Conservation (phyloP, 2,888 invertebrate species). For the Aethes cnicana region DNA sequence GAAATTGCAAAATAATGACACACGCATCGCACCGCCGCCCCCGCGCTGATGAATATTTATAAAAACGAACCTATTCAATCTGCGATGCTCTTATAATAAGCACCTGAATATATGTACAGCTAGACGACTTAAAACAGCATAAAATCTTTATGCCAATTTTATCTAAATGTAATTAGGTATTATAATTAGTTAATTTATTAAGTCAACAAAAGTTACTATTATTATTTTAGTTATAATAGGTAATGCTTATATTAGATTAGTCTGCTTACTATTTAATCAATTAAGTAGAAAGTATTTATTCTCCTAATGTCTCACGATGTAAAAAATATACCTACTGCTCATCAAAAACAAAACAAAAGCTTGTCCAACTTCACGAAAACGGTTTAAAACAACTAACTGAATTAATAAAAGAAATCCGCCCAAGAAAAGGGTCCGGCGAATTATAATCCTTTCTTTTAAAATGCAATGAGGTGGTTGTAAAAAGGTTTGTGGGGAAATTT, state of each 20-base stretch:
- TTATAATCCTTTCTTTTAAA: conserved; percentile 82
- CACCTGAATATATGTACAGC: not conserved
- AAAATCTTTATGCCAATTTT: too few relatives aligned
- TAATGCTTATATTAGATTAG: too few relatives aligned
- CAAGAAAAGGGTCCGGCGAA: conserved; percentile 63
- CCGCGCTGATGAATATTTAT: conserved; percentile 28
- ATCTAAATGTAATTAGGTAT: too few relatives aligned
- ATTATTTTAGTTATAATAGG: too few relatives aligned
- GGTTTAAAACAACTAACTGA: conserved; percentile 59
- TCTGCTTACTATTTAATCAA: too few relatives aligned
- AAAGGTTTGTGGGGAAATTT: conserved; percentile 77
- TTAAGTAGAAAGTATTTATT: too few relatives aligned
- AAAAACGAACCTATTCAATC: conserved; percentile 18
- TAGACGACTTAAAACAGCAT: too few relatives aligned
- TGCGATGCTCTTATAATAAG: not conserved
- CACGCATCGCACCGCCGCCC: conserved; percentile 14
- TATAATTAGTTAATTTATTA: too few relatives aligned
- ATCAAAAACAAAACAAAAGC: conserved; percentile 38
- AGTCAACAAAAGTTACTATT: too few relatives aligned
- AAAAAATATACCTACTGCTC: conserved; percentile 28
- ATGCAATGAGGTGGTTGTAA: conserved; percentile 81
- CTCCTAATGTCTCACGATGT: conserved; percentile 5
- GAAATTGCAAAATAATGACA: conserved; percentile 27
- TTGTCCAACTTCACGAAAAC: conserved; percentile 39
- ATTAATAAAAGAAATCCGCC: conserved; percentile 74